Conservation (phyloP, 2,113 vertebrate species). For the Eubucco bourcierii region DNA sequence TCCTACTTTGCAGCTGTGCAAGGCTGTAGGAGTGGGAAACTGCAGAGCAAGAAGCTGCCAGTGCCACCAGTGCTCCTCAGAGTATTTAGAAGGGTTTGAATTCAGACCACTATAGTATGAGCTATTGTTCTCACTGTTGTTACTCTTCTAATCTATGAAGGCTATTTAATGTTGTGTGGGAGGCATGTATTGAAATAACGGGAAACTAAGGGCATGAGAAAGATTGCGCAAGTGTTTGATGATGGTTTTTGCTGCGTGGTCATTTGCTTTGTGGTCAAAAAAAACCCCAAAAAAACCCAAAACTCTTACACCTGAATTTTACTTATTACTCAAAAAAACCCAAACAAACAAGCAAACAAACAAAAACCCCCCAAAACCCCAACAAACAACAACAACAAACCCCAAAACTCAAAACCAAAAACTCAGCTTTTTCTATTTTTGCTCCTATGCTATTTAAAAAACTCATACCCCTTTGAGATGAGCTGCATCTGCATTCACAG, state of each 20-base stretch:
- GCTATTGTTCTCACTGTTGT: slow-evolving; percentile 31
- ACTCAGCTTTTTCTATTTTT: background rate
- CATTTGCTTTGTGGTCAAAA: background rate
- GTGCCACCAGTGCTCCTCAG: background rate
- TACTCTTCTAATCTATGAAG: background rate
- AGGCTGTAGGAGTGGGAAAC: slow-evolving; percentile 49
- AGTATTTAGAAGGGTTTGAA: background rate
- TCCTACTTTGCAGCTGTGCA: background rate
- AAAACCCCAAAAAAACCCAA: background rate
- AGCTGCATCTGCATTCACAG: background rate
- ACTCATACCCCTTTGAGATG: background rate
- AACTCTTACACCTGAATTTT: background rate
- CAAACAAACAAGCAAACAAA: background rate
- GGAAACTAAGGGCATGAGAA: slow-evolving; percentile 54
- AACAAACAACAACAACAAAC: too few species aligned
- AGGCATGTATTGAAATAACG: background rate
- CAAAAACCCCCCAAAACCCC: too few species aligned
- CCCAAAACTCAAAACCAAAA: background rate
- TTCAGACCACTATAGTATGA: background rate
- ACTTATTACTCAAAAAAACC: background rate
- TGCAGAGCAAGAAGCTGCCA: background rate
- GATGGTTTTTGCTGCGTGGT: background rate
- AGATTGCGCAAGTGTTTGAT: background rate
- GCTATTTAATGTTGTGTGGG: slow-evolving; percentile 5
- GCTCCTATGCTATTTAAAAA: background rate